A percentile compares a stretch with the other conserved stretches of the same genome.
phyloP scores from a whole-genome alignment of 2,888 invertebrate genomes.

The Agrenia bidenticulata region DNA sequence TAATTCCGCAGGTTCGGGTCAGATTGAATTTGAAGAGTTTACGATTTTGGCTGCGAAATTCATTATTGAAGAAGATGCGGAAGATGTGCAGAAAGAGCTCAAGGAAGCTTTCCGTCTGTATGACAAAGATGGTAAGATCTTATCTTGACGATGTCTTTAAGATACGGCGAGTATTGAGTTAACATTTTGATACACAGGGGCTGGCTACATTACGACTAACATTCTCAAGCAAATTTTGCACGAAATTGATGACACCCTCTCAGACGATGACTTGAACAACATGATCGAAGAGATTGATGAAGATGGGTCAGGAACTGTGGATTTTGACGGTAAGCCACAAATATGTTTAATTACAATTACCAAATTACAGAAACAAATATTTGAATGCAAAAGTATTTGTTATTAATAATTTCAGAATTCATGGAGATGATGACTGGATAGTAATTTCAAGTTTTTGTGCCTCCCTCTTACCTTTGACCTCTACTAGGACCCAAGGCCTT shows the following conservation, averaged over 20 bases:
- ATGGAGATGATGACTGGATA: slow-evolving; percentile 92
- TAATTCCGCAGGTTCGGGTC: slow-evolving; percentile 61
- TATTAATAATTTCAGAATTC: slow-evolving; percentile 82
- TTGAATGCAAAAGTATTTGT: too few relatives aligned
- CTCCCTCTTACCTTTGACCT: too few relatives aligned
- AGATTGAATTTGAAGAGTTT: slow-evolving; percentile 62
- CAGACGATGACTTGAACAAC: slow-evolving; percentile 35
- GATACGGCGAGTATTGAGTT: slow-evolving; percentile 9
- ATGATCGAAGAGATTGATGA: slow-evolving; percentile 56
- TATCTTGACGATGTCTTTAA: slow-evolving; percentile 3
- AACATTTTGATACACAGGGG: slow-evolving; percentile 33
- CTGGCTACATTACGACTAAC: slow-evolving; percentile 39
- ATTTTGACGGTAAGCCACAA: slow-evolving; percentile 78
- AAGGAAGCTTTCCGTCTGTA: slow-evolving; percentile 56
- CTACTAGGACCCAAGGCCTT: too few relatives aligned
- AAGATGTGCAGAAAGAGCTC: slow-evolving; percentile 62
- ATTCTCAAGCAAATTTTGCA: slow-evolving; percentile 40
- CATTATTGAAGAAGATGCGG: slow-evolving; percentile 62
- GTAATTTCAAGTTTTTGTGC: neutral
- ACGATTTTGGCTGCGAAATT: slow-evolving; percentile 60
- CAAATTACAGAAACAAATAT: neutral
- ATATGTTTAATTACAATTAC: neutral
- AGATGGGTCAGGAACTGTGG: slow-evolving; percentile 45
- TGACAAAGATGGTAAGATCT: slow-evolving; percentile 59
- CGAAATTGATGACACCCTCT: slow-evolving; percentile 40